Conservation (phyloP, 2,113 vertebrate species). For the Thamnophis sirtalis region DNA sequence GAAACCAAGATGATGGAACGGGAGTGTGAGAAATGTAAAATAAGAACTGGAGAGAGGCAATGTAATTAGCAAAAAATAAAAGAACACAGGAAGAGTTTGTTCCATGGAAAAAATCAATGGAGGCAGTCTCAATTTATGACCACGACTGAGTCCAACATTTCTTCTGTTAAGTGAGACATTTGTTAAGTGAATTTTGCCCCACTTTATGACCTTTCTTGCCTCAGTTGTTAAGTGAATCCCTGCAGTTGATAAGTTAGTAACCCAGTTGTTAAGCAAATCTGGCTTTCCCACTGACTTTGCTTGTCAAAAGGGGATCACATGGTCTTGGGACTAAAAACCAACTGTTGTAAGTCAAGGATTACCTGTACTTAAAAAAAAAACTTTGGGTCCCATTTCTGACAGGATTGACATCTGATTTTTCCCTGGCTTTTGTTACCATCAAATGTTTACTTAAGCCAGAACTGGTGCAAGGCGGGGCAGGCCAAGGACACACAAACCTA, state of each 20-base stretch:
- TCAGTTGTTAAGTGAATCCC: not conserved
- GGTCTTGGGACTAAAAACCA: not conserved
- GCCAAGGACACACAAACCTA: not conserved
- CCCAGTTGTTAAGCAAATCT: not conserved
- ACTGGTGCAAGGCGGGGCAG: not conserved
- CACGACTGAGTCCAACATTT: not conserved
- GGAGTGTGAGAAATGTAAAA: not conserved
- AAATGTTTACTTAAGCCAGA: not conserved
- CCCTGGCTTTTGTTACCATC: not conserved
- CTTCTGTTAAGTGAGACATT: not conserved
- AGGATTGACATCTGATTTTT: not conserved
- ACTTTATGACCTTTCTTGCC: not conserved
- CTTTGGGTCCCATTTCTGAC: not conserved
- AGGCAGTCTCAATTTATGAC: not conserved
- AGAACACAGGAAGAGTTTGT: not conserved
- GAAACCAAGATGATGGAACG: not conserved
- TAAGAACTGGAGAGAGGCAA: not conserved
- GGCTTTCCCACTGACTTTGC: not conserved
- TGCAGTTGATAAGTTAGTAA: not conserved
- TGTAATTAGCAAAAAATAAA: not conserved
- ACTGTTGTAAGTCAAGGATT: not conserved
- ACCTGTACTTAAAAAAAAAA: not conserved
- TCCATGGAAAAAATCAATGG: not conserved
- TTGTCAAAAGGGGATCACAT: not conserved
- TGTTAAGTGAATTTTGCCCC: not conserved